Percentiles rank a stretch among this genome's conserved stretches.
phyloP scores from a whole-genome alignment of 2,888 invertebrate species.

The Stenurella melanura region DNA sequence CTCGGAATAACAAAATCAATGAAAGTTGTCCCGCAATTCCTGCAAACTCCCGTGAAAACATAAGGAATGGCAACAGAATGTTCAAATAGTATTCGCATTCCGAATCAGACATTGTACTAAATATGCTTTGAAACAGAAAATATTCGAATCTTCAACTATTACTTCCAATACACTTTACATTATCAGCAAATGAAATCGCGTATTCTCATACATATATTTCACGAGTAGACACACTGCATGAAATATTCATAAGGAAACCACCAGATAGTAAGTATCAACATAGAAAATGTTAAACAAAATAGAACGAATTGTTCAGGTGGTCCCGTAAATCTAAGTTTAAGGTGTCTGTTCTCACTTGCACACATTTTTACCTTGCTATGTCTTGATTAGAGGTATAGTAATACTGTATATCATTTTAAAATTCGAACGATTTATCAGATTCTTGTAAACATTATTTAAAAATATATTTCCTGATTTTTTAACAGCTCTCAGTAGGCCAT shows the following conservation, averaged over 20 bases:
- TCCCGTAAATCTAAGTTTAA: neutral
- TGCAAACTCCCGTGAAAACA: conserved; percentile 17
- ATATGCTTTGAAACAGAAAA: conserved; percentile 26
- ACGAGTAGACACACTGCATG: conserved; percentile 27
- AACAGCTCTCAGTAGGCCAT: too few relatives aligned
- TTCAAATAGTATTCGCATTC: neutral
- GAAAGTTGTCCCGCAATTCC: neutral
- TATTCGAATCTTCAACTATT: conserved; percentile 33
- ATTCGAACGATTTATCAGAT: too few relatives aligned
- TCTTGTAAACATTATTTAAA: too few relatives aligned
- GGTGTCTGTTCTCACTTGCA: too few relatives aligned
- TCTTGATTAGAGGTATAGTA: too few relatives aligned
- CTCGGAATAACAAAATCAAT: conserved; percentile 9
- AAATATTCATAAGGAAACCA: conserved; percentile 41
- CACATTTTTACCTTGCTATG: too few relatives aligned
- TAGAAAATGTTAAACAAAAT: conserved; percentile 17
- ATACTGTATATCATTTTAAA: too few relatives aligned
- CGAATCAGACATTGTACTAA: conserved; percentile 16
- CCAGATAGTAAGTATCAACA: conserved; percentile 23
- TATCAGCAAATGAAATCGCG: conserved; percentile 43
- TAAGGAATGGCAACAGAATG: conserved; percentile 15
- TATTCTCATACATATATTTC: conserved; percentile 26
- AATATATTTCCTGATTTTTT: too few relatives aligned
- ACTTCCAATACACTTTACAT: conserved; percentile 43
- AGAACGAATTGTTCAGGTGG: conserved; percentile 11